Evolutionary conservation across 2,797 vertebrate species (phyloP).

Genomic region (Threskiornis aethiopicus): DNA sequence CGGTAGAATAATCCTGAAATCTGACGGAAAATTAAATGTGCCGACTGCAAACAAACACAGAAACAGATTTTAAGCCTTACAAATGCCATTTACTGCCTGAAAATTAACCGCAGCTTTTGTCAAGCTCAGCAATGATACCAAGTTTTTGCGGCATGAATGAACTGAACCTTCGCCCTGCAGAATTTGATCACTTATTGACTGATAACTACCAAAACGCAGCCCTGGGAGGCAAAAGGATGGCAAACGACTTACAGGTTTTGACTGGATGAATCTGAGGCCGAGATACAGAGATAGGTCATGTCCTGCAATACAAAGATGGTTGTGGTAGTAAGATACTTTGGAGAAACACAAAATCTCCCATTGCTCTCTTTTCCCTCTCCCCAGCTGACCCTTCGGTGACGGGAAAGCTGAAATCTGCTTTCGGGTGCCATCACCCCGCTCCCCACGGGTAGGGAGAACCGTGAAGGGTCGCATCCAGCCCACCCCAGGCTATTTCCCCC

Average conservation of each 20-base stretch:
- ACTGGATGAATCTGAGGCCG: constrained; percentile 85
- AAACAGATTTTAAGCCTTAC: not conserved
- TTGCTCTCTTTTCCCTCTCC: not conserved
- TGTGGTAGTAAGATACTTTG: not conserved
- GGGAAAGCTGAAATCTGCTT: not conserved
- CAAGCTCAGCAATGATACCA: not conserved
- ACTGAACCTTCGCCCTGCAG: not conserved
- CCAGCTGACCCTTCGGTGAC: not conserved
- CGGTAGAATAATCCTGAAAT: not conserved
- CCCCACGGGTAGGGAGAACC: fast-evolving
- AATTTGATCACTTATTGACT: not conserved
- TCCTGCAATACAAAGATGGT: constrained; percentile 71
- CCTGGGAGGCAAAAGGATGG: not conserved
- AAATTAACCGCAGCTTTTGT: not conserved
- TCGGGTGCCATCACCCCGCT: not conserved
- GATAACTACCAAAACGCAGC: fast-evolving
- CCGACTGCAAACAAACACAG: not conserved
- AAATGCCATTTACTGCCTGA: not conserved
- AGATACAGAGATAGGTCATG: constrained; percentile 88
- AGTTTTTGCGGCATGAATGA: not conserved
- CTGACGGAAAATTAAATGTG: not conserved
- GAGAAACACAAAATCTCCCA: not conserved
- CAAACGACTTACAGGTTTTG: constrained; percentile 86
- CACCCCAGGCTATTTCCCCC: fast-evolving
- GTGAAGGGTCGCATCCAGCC: not conserved